These are phyloP conservation scores for Strigamia crassipes DNA, from an alignment of 2,888 invertebrate genomes.

Conservation along the genomic window DNA sequence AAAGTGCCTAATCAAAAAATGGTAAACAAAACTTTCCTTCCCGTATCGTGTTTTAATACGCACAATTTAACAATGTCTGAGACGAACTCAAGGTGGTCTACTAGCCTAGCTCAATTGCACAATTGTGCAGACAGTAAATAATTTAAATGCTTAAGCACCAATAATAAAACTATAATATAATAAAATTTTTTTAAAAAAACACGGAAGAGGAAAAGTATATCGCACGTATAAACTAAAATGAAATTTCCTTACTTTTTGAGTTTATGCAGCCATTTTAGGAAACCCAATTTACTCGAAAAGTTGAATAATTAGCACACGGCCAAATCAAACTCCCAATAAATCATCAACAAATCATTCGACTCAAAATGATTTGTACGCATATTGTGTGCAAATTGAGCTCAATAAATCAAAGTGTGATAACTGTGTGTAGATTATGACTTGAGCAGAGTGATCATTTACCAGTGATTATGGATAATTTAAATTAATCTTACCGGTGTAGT, in stretches of 20 bases:
- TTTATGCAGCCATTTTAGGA: no score
- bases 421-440: no score
- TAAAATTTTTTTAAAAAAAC: background rate
- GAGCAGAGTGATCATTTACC: no score
- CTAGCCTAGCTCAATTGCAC: background rate
- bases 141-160: conserved; percentile 48
- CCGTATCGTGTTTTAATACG: background rate
- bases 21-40: background rate
- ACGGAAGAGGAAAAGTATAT: background rate
- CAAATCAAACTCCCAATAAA: background rate
- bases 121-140: background rate
- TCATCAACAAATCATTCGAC: background rate
- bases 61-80: background rate
- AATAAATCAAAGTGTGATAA: no score
- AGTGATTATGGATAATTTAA: no score
- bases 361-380: background rate
- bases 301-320: no score
- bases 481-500: conserved; percentile 71
- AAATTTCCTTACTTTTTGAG: no score
- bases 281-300: no score
- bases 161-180: conserved; percentile 38
- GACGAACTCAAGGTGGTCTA: background rate
- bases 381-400: background rate
- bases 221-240: no score
- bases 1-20: background rate